Evolutionary conservation across 2,797 vertebrate genomes (phyloP).

Genomic region (Lepidocolaptes lacrymiger): DNA sequence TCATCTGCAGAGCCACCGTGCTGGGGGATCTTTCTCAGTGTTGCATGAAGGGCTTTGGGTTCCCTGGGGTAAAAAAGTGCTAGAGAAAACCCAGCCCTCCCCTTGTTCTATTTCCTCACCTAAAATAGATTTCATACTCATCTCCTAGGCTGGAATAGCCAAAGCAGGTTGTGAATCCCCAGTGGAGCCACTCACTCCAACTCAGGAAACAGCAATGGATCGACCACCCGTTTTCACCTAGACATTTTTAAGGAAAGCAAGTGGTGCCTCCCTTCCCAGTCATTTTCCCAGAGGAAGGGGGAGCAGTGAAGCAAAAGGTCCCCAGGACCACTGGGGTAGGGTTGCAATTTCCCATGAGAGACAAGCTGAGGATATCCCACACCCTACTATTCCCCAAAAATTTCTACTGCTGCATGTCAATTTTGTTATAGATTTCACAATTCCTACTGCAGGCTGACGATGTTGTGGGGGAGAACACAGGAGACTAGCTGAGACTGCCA

Average conservation of each 20-base stretch:
- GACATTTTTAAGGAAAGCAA: background rate
- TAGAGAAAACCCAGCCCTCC: constrained; percentile 17
- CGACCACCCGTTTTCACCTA: background rate
- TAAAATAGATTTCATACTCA: constrained; percentile 13
- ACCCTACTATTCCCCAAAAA: background rate
- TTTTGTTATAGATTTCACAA: constrained; percentile 11
- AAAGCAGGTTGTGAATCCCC: background rate
- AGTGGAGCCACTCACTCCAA: background rate
- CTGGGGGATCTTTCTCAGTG: constrained; percentile 36
- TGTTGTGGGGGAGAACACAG: constrained; percentile 24
- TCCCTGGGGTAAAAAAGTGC: constrained; percentile 35
- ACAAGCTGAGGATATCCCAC: background rate
- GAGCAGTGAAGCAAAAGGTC: background rate
- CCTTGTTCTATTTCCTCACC: background rate
- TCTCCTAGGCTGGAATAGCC: background rate
- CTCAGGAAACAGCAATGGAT: fast-evolving
- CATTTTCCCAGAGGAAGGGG: background rate
- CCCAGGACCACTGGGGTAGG: background rate
- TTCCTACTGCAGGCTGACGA: constrained; percentile 7
- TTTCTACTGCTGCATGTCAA: background rate
- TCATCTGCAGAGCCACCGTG: background rate
- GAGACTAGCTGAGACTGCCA: constrained; percentile 33
- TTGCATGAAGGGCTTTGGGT: constrained; percentile 56
- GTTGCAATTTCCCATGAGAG: background rate
- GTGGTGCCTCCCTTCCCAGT: background rate